Evolutionary conservation across 2,797 vertebrate species (phyloP), one percentile per base, ranked within the genome.

Genomic region (Anableps anableps): DNA sequence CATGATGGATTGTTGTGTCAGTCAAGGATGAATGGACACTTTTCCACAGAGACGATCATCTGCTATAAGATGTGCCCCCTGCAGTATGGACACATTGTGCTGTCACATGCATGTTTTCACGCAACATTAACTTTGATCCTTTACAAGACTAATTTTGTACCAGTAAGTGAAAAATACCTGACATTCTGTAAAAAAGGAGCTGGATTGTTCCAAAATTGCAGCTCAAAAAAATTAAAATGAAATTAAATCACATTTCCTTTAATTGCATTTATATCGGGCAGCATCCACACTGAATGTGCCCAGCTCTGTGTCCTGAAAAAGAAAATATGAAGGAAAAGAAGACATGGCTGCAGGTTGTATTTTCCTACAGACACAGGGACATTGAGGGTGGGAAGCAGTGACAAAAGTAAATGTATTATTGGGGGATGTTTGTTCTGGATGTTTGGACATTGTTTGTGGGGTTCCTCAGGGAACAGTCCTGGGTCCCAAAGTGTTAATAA

Each of bases 1-100:
- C 60, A 86, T 93, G 91, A 93, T 92, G 91, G 91, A 94, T 94
- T 60, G 85, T 2, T 72, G 88, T 91, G 88, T 92, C 91, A 91
- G 88, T 89, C 88, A 75, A 84, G 83, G 85, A 76, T 88, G 89
- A 91, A 82, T 76, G 78, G 73, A 80, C 77, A 75, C 79, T 43
- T 50, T 64, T 76, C 76, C 58, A 66, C 72, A 73, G 78, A 31
- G 62, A 77, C 79, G 74, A 62, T 87, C 86, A 53, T 81, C 83
- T 80, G 80, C 75, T 77, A 16, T n/a, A 1, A 62, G 71, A 68
- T 53, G 68, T 83, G 70, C 38, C 29, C 51, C 79, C 51, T n/a
- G 23, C 58, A 72, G 77, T n/a, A 73, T 45, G 43, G 48, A 73
- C 79, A 76, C 43, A 41, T 31, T 77, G 53, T 77, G 45, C 41